A percentile compares a stretch with the other conserved stretches of the same genome.
Evolutionary conservation across 2,888 invertebrate species (phyloP).

Genomic region (Pyrrhia umbra): DNA sequence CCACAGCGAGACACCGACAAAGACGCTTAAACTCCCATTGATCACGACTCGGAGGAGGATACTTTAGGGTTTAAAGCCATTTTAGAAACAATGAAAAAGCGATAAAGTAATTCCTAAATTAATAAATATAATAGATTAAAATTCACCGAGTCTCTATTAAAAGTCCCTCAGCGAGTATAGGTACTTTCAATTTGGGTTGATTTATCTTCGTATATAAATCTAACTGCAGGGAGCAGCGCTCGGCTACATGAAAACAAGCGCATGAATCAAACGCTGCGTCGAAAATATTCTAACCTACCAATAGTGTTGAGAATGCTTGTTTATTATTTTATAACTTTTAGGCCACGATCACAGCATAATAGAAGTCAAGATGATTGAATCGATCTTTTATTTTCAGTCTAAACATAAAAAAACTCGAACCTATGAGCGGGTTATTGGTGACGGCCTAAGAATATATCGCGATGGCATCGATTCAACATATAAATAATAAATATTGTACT

Average conservation of each 20-base stretch:
- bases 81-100: neutral
- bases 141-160: neutral
- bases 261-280: conserved; percentile 55
- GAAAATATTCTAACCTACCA: conserved; percentile 52
- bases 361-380: neutral
- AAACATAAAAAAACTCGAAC: neutral
- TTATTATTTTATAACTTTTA: conserved; percentile 45
- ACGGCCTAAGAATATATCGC: neutral
- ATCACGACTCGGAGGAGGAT: neutral
- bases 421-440: neutral
- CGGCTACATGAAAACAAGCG: conserved; percentile 56
- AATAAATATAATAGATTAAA: conserved; percentile 7
- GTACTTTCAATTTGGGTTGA: conserved; percentile 47
- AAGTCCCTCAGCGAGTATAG: conserved; percentile 19
- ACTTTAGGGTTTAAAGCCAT: neutral
- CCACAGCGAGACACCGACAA: conserved; percentile 11
- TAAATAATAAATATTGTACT: neutral
- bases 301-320: conserved; percentile 30
- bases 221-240: conserved; percentile 48
- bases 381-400: neutral
- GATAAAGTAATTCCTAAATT: conserved; percentile 17
- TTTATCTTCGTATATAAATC: conserved; percentile 56
- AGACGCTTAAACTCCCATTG: neutral
- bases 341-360: neutral
- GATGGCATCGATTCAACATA: neutral